Conservation (phyloP, 2,888 invertebrate genomes). For the Cryptocheilus praepositus region DNA sequence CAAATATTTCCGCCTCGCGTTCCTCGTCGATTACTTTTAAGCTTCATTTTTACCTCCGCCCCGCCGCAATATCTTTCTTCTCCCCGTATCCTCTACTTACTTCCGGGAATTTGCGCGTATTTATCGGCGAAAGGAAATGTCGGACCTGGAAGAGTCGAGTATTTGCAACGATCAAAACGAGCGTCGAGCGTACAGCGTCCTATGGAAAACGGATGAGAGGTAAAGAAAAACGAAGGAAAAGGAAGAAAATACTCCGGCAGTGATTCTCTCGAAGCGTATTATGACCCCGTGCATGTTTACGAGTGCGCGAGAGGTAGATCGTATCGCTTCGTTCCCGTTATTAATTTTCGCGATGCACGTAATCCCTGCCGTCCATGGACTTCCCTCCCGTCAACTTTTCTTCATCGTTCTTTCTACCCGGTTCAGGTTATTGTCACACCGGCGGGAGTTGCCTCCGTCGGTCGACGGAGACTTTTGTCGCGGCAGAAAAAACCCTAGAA, state of each 20-base stretch:
- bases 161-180: no score
- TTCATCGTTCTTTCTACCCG: no score
- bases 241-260: background rate
- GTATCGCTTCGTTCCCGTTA: background rate
- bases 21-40: background rate
- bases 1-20: background rate
- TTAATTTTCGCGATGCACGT: slow-evolving; percentile 3
- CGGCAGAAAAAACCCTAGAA: no score
- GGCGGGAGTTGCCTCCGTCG: no score
- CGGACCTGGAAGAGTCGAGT: background rate
- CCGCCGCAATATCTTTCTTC: background rate
- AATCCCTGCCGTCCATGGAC: background rate
- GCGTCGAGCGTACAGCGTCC: no score
- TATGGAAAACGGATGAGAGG: background rate
- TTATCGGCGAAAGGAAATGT: background rate
- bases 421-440: no score
- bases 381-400: no score
- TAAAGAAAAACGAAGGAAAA: background rate
- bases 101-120: no score
- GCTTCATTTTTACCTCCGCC: background rate
- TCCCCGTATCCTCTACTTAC: background rate
- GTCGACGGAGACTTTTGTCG: no score
- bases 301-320: no score
- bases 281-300: background rate
- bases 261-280: background rate